phyloP scores from a whole-genome alignment of 2,888 invertebrate species.

The Andrena dorsata region DNA sequence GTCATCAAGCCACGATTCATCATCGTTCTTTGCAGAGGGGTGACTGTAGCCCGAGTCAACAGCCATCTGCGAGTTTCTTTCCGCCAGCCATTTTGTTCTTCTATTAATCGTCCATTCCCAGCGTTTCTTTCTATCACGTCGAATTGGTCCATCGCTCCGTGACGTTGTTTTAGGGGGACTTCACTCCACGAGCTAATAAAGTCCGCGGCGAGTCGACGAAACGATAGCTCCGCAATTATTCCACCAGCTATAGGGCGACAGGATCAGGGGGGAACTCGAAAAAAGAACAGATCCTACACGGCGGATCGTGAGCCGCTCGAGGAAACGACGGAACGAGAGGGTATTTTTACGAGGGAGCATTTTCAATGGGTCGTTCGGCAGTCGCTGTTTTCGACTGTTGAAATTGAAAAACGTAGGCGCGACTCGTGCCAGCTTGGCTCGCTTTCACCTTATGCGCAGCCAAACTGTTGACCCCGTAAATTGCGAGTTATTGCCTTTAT shows the following conservation, averaged over 20 bases:
- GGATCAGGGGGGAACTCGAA: neutral
- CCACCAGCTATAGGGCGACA: neutral
- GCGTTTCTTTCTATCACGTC: constrained; percentile 1
- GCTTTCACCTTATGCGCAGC: constrained; percentile 60
- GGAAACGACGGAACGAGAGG: constrained; percentile 3
- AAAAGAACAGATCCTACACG: neutral
- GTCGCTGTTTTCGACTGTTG: constrained; percentile 53
- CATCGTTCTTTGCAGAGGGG: constrained; percentile 72
- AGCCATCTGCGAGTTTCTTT: constrained; percentile 37
- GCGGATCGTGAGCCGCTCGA: neutral
- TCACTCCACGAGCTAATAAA: constrained; percentile 6
- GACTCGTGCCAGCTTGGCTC: constrained; percentile 68
- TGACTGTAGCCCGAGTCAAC: constrained; percentile 54
- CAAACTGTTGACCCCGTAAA: constrained; percentile 75
- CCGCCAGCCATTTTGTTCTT: constrained; percentile 24
- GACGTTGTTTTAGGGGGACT: neutral
- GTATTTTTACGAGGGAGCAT: constrained; percentile 55
- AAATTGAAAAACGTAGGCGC: constrained; percentile 63
- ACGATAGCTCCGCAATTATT: constrained; percentile 3
- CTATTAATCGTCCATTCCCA: constrained; percentile 44
- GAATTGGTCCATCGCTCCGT: neutral
- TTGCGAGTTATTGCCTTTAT: constrained; percentile 76
- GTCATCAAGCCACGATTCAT: constrained; percentile 79
- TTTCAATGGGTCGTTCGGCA: constrained; percentile 44
- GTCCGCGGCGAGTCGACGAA: neutral